Evolutionary conservation across 2,888 invertebrate species (phyloP), one percentile per base, ranked within the genome.

Genomic region (Drosophila diplacantha): DNA sequence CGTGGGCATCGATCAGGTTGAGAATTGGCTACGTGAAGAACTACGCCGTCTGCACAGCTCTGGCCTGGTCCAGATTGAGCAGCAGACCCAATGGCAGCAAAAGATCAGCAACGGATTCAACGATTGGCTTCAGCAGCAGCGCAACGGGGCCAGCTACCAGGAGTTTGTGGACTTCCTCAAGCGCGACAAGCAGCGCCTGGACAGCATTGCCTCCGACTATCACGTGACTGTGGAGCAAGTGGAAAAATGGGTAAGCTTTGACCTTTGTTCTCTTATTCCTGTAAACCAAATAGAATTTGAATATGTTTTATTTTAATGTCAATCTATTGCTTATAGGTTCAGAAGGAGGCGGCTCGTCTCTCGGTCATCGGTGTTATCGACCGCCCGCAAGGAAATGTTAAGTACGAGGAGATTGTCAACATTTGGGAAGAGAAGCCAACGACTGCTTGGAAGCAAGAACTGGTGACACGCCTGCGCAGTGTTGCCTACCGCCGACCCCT

Each of bases 191-290:
- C 65, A 65, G 0, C 81, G 86, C 3, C 59, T 87, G 8, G 72
- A 81, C 34, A 74, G 74, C 44, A 79, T 87, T 26, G 84, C 86
- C 1, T 61, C 56, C 12, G 83, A 85, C 16, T 87, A 87, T 43
- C 85, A 87, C 14, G 67, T 86, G 5, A 85, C 85, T 0, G 79
- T 85, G 2, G 85, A 86, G 32, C 86, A 87, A 59, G 81, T 87
- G 11, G 85, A 87, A 52, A 74, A 83, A 31, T 87, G 87, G 87
- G 81, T 58, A 54, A 44, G 58, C 18, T 5, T 20, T 29, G 9
- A 14, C 7, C 5, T 24, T 12, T 26, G 3, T 14, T 37, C 14
- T 14, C 24, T 7, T 3, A 18, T 18, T 20, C 3, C 7, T 38
- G 0, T 11, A 29, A 29, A 11, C 4, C 11, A 11, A 9, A 29